These are phyloP conservation scores for Uria aalge DNA, from an alignment of 2,113 vertebrate species.

Conservation along the genomic window DNA sequence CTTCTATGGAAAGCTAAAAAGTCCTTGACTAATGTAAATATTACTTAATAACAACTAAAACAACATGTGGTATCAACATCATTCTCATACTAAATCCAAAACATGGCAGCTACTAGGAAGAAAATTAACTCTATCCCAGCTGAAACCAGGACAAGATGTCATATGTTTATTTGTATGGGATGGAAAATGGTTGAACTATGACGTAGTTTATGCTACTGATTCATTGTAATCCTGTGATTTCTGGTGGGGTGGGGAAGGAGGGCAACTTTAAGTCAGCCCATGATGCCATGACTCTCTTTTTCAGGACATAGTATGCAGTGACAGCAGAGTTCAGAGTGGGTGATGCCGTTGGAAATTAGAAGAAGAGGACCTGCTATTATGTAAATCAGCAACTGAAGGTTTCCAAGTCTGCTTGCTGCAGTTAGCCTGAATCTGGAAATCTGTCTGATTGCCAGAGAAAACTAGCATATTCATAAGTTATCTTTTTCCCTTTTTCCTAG, in stretches of 20 bases:
- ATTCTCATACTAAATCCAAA: too few relatives aligned
- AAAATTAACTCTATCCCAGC: too few relatives aligned
- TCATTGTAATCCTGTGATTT: neutral
- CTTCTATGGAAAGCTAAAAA: too few relatives aligned
- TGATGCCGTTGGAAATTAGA: neutral
- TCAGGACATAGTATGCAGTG: neutral
- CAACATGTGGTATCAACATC: too few relatives aligned
- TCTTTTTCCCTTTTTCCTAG: neutral
- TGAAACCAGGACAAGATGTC: too few relatives aligned
- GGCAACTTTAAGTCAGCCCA: neutral
- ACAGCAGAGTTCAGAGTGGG: neutral
- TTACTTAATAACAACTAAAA: too few relatives aligned
- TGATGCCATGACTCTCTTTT: neutral
- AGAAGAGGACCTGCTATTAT: neutral
- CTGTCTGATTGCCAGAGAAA: neutral
- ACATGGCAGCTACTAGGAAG: too few relatives aligned
- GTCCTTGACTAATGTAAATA: too few relatives aligned
- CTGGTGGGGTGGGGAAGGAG: neutral
- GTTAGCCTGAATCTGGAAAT: neutral
- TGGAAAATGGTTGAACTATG: neutral
- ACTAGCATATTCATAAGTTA: neutral
- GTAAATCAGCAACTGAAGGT: neutral
- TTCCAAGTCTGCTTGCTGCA: neutral
- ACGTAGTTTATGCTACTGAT: neutral
- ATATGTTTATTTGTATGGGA: neutral